Evolutionary conservation across 2,888 invertebrate genomes (phyloP), one percentile per base, ranked within the genome.

Genomic region (Caenorhabditis afra): DNA sequence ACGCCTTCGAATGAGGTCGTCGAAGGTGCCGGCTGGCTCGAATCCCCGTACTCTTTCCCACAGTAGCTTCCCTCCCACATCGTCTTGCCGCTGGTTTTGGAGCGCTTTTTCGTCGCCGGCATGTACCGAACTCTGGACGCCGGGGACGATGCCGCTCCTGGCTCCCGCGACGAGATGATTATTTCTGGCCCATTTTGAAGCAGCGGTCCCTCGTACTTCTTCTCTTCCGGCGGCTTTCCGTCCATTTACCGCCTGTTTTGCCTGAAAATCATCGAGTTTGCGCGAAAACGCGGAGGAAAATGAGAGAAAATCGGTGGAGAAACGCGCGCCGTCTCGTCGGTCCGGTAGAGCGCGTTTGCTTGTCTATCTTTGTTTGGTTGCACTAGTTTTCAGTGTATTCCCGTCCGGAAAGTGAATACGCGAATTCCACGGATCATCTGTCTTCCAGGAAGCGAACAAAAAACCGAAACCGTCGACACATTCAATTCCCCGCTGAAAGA

Each of bases 401-500:
- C 3, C 29, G 29, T 3, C 29, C 29, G 29, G 4, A 7, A 29
- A 29, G 29, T 29, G 29, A n/a, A n/a, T n/a, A n/a, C n/a, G n/a
- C n/a, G n/a, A n/a, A 29, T 29, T 29, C 29, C 29, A 29, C 52
- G n/a, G 10, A 5, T 52, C 29, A 52, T 29, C 14, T 29, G 23
- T 49, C 49, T 49, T 49, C 22, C 49, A 52, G 29, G 49, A 49
- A n/a, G 29, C 66, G 23, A 58, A 58, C 49, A 39, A 57, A 29
- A 29, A 29, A 3, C 29, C 29, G 29, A 29, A 29, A 29, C 29
- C 29, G 3, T 29, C 29, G 7, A 7, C 29, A 29, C 29, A 7
- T 7, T 3, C 7, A n/a, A 29, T 29, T 68, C 59, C 68, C 53
- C 68, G 68, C 50, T 68, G 68, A 68, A 68, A 59, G 68, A 68